A percentile compares a stretch with the other conserved stretches of the same genome.
Conservation (phyloP, 2,888 invertebrate genomes). For the Cacoxenus indagator region DNA sequence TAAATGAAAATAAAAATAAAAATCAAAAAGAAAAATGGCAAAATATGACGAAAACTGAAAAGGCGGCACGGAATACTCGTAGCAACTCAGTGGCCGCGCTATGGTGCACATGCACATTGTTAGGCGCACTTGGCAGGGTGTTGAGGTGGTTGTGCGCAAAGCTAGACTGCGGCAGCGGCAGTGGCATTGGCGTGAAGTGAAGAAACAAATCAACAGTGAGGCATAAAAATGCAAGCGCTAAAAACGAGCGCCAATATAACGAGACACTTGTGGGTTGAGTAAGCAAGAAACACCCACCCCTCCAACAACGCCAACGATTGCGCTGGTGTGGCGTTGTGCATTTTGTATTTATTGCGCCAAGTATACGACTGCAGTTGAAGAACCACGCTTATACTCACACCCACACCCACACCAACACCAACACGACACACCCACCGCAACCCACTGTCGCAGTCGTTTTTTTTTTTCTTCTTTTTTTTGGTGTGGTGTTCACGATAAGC, state of each 20-base stretch:
- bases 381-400: not conserved
- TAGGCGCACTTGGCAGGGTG: constrained; percentile 38
- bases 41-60: not conserved
- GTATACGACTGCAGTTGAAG: not conserved
- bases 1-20: too few relatives aligned
- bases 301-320: constrained; percentile 26
- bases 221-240: constrained; percentile 6
- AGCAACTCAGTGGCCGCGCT: constrained; percentile 52
- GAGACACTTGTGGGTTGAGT: not conserved
- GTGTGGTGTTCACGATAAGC: not conserved
- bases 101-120: constrained; percentile 52
- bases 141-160: not conserved
- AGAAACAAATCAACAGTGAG: constrained; percentile 52
- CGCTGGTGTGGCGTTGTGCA: constrained; percentile 51
- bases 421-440: not conserved
- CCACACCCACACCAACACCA: not conserved
- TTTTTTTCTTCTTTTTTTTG: not conserved
- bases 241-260: not conserved
- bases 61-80: constrained; percentile 23
- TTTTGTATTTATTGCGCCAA: constrained; percentile 58
- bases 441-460: not conserved
- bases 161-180: not conserved
- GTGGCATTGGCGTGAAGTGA: constrained; percentile 57
- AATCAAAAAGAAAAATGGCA: not conserved
- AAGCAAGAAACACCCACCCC: not conserved